Base-by-base conservation (phyloP, 2,888 invertebrate species). In the Eretmocerus hayati region DNA sequence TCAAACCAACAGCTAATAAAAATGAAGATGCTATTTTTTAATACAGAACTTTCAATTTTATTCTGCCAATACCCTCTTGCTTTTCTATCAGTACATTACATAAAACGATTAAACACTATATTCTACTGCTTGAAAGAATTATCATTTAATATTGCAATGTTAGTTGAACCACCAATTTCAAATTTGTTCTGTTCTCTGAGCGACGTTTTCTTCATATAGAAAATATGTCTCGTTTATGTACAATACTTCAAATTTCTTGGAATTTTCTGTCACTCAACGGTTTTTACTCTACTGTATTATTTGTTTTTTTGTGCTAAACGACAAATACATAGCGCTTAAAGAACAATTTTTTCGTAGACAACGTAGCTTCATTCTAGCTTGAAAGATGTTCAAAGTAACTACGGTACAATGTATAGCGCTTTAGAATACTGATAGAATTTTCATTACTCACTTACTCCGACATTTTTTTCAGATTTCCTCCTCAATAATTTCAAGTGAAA, bases 181-280 rank as follows among this genome's bases (percentile, higher is more conserved):
- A 53, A 48, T 42, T 42, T 42, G 43, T 47, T 50, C 50, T 50
- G 47, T 50, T 63, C 63, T 64, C 61, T 63, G 66, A 68, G 60
- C 62, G 64, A 67, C 63, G 62, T 62, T 62, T 53, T n/a, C n/a
- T 53, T 66, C 67, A 69, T 71, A 69, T 71, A 71, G 71, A 71
- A 71, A 71, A 71, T 71, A 71, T 70, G 70, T 71, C 69, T 69
- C 66, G 67, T 69, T 68, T 71, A 71, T 71, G 60, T 71, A 71
- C 71, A 71, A 71, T 71, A 70, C 67, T 66, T 62, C 64, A 66
- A 66, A 64, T 62, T 64, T 57, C 64, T 66, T 66, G 63, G 65
- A 64, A 67, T 50, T 41, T 45, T 49, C 40, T 51, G 16, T 52
- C 42, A 22, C 38, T 52, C 44, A 32, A 21, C 42, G 38, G 30